These are phyloP conservation scores for Manis pentadactyla DNA, from an alignment of 2,797 vertebrate genomes.

Conservation along the genomic window DNA sequence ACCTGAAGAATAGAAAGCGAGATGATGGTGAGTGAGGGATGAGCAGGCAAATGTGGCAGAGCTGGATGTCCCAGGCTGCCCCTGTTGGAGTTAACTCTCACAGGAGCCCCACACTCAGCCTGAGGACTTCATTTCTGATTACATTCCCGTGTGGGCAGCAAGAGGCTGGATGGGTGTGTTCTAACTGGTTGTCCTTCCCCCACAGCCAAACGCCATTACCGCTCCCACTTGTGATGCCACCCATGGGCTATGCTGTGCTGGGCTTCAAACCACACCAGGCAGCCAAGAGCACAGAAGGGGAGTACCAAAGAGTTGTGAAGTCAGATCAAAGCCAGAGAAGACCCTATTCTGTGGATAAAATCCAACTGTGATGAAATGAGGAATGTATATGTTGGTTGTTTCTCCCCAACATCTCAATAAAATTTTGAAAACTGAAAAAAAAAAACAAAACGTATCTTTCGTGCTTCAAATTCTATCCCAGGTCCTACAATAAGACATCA, in stretches of 20 bases:
- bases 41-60: rapidly evolving
- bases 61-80: not conserved
- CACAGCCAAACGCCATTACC: conserved; percentile 69
- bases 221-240: conserved; percentile 62
- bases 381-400: conserved; percentile 74
- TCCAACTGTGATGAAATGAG: conserved; percentile 61
- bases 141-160: not conserved
- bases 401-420: conserved; percentile 79
- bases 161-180: not conserved
- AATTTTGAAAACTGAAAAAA: conserved; percentile 65
- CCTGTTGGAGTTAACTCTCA: not conserved
- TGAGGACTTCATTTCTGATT: not conserved
- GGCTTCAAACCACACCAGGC: conserved; percentile 50
- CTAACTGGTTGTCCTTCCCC: conserved; percentile 40
- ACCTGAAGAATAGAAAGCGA: conserved; percentile 70
- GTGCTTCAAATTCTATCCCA: not conserved
- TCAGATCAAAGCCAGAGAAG: conserved; percentile 11
- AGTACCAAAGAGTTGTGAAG: no score
- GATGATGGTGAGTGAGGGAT: conserved; percentile 72
- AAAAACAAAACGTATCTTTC: no score
- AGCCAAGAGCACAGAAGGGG: not conserved
- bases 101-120: not conserved
- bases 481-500: not conserved
- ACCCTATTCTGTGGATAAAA: conserved; percentile 60
- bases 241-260: conserved; percentile 44